Base-by-base conservation (phyloP, 2,113 vertebrate species). In the Ciconia boyciana region DNA sequence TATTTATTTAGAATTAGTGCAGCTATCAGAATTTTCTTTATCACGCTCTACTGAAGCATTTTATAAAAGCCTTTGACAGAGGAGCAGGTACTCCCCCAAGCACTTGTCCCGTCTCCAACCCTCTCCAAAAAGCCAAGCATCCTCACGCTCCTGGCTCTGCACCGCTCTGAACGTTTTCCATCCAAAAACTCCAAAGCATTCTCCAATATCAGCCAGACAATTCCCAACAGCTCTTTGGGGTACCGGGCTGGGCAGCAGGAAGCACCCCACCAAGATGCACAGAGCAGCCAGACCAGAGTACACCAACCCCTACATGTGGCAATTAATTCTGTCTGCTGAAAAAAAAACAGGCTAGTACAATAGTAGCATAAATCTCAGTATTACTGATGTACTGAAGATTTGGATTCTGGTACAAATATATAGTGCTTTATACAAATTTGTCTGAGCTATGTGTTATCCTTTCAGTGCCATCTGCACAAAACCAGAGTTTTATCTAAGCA, bases 1-100 rank as follows among this genome's bases (percentile, higher is more conserved):
- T 89, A 95, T 83, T 95, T 96, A 94, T 87, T 96, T 95, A 94
- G 90, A 95, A 90, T 96, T 82, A 94, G n/a, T 16, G 70, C 70
- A 22, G 8, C 89, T 41, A 55, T 14, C 60, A 69, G 81, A 55
- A 68, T 86, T 52, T 48, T 31, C 80, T 60, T 95, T n/a, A 83
- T 16, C 24, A 58, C 3, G 5, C 16, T 80, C 52, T 31, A 44
- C 65, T 68, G 34, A 75, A 83, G 70, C n/a, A 1, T 58, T 85
- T 82, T 12, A 48, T 49, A 62, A 90, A 87, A 91, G 61, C 69
- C 57, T 91, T 51, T 75, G n/a, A 74, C 9, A 13, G 87, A 85
- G 60, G 54, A 80, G 51, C 60, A 70, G 43, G 81, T n/a, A 54
- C 32, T 58, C 54, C 44, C 32, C 3, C 18, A 55, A 62, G 88